A percentile compares a stretch with the other conserved stretches of the same genome.
Conservation (phyloP, 2,113 vertebrate species). For the Elachura formosa region DNA sequence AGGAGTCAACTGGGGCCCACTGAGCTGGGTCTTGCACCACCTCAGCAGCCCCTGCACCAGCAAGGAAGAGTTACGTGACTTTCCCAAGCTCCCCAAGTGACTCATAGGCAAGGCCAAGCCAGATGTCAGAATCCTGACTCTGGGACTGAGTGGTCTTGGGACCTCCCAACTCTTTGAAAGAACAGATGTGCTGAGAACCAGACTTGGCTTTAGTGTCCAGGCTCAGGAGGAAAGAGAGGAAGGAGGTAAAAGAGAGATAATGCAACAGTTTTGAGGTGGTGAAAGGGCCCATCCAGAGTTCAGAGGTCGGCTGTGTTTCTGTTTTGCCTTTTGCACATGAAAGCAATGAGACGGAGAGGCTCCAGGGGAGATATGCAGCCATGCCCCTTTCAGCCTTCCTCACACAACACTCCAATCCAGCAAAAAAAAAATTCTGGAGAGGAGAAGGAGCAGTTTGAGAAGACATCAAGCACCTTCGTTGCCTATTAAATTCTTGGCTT, state of each 20-base stretch:
- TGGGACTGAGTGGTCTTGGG: background rate
- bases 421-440: background rate
- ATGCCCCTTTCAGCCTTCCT: background rate
- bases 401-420: background rate
- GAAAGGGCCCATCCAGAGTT: background rate
- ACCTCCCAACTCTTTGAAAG: constrained; percentile 23
- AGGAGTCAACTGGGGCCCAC: rapidly evolving
- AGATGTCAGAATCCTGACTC: constrained; percentile 14
- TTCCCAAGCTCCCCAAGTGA: constrained; percentile 33
- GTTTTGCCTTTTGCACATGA: background rate
- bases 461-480: background rate
- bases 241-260: constrained; percentile 33
- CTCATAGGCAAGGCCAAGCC: background rate
- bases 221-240: background rate
- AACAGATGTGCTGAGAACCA: constrained; percentile 3
- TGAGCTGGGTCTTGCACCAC: rapidly evolving
- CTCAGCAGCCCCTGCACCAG: background rate
- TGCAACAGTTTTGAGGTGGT: constrained; percentile 18
- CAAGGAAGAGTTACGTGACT: constrained; percentile 9
- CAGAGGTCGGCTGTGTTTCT: background rate
- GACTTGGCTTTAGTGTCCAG: background rate
- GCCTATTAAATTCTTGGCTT: background rate
- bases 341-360: background rate
- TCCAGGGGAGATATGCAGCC: background rate
- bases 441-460: background rate